Evolutionary conservation across 2,888 invertebrate species (phyloP).

Genomic region (Lasioglossum villosulum): DNA sequence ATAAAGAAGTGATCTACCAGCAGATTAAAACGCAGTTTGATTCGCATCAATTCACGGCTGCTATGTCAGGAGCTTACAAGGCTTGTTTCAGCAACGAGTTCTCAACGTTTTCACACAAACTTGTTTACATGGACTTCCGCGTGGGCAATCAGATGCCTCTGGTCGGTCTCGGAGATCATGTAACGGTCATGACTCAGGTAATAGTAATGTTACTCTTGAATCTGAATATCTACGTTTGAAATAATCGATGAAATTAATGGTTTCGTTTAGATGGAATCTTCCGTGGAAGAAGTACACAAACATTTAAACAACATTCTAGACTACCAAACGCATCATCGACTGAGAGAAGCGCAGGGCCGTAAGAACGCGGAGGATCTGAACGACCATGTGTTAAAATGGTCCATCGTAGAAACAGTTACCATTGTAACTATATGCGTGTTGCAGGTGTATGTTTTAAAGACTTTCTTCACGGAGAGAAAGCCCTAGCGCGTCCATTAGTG

Average conservation of each 20-base stretch:
- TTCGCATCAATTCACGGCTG: slow-evolving; percentile 93
- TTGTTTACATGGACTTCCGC: slow-evolving; percentile 99
- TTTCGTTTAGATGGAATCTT: slow-evolving; percentile 93
- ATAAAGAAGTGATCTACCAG: slow-evolving; percentile 94
- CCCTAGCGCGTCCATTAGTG: slow-evolving; percentile 72
- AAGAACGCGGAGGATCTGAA: slow-evolving; percentile 98
- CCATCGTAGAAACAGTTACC: slow-evolving; percentile 93
- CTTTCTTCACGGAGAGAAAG: slow-evolving; percentile 91
- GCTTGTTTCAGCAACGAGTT: slow-evolving; percentile 99
- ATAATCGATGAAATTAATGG: not conserved
- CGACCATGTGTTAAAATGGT: slow-evolving; percentile 97
- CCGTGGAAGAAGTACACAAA: slow-evolving; percentile 95
- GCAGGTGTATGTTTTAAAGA: slow-evolving; percentile 96
- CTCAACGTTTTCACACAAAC: slow-evolving; percentile 99
- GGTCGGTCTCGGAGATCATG: slow-evolving; percentile 94
- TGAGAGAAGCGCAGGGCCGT: slow-evolving; percentile 97
- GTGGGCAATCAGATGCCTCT: slow-evolving; percentile 95
- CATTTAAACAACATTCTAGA: slow-evolving; percentile 95
- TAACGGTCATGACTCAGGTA: slow-evolving; percentile 97
- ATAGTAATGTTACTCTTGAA: not conserved
- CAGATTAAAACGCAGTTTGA: slow-evolving; percentile 98
- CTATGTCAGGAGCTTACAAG: slow-evolving; percentile 90
- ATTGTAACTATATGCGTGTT: slow-evolving; percentile 94
- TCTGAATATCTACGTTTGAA: not conserved
- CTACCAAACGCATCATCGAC: slow-evolving; percentile 98